phyloP scores from a whole-genome alignment of 2,797 vertebrate species.

The Cuculus canorus region DNA sequence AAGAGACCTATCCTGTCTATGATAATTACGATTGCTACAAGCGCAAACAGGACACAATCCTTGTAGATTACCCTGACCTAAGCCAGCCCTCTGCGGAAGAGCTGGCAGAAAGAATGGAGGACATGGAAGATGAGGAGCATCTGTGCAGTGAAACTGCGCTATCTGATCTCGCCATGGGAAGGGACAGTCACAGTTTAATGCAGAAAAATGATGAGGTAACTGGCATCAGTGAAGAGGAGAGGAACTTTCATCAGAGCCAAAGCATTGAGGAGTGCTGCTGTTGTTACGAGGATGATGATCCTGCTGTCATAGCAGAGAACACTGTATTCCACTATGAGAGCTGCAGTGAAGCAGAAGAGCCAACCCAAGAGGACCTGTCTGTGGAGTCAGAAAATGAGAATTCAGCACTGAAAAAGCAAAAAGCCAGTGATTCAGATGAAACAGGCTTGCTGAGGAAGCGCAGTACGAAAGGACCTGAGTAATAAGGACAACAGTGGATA shows the following conservation, averaged over 20 bases:
- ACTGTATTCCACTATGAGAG: slow-evolving; percentile 79
- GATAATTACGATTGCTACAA: slow-evolving; percentile 72
- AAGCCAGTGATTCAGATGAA: not conserved
- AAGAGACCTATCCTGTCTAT: slow-evolving; percentile 90
- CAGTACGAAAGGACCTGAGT: slow-evolving; percentile 69
- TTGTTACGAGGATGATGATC: slow-evolving; percentile 85
- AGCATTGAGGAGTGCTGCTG: slow-evolving; percentile 53
- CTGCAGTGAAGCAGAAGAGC: slow-evolving; percentile 75
- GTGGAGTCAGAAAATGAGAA: slow-evolving; percentile 62
- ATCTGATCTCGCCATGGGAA: not conserved
- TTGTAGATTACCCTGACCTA: slow-evolving; percentile 76
- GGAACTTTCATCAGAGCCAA: slow-evolving; percentile 69
- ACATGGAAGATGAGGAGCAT: slow-evolving; percentile 59
- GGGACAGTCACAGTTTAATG: not conserved
- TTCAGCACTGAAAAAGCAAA: not conserved
- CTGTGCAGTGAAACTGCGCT: slow-evolving; percentile 38
- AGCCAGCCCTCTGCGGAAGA: slow-evolving; percentile 84
- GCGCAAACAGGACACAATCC: slow-evolving; percentile 72
- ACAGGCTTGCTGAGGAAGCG: slow-evolving; percentile 76
- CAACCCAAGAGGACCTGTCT: slow-evolving; percentile 68
- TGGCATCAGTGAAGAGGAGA: slow-evolving; percentile 70
- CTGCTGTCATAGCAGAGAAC: slow-evolving; percentile 88
- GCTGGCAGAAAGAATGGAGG: slow-evolving; percentile 86
- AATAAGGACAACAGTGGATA: not conserved
- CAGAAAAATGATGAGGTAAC: slow-evolving; percentile 70